Evolutionary conservation across 2,888 invertebrate genomes (phyloP).

Genomic region (Rotaria socialis): DNA sequence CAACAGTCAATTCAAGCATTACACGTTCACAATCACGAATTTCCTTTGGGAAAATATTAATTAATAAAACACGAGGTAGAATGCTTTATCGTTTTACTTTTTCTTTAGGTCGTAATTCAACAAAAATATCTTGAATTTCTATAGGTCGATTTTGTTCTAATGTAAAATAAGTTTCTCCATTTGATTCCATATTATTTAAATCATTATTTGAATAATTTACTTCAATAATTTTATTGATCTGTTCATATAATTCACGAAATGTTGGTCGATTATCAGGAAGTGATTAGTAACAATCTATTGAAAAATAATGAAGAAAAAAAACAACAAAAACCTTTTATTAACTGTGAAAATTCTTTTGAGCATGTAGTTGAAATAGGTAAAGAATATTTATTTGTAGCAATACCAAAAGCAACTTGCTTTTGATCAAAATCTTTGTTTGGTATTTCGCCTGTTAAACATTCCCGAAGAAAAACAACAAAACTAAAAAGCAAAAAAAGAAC

Average conservation of each 20-base stretch:
- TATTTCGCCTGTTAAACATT: slow-evolving; percentile 87
- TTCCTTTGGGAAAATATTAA: slow-evolving; percentile 10
- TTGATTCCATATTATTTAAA: slow-evolving; percentile 83
- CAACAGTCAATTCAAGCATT: not conserved
- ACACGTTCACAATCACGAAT: slow-evolving; percentile 16
- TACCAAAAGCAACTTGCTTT: slow-evolving; percentile 87
- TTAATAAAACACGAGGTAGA: no score
- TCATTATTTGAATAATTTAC: slow-evolving; percentile 78
- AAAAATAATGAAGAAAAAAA: slow-evolving; percentile 10
- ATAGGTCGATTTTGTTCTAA: slow-evolving; percentile 90
- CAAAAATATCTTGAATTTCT: slow-evolving; percentile 87
- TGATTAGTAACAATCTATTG: slow-evolving; percentile 86
- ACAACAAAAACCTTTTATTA: slow-evolving; percentile 78
- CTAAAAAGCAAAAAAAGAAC: slow-evolving; percentile 59
- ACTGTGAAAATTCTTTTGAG: slow-evolving; percentile 79
- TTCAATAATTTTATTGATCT: slow-evolving; percentile 76
- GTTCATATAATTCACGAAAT: slow-evolving; percentile 77
- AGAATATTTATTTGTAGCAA: slow-evolving; percentile 88
- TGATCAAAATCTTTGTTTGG: slow-evolving; percentile 92
- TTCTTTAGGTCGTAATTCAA: slow-evolving; percentile 85
- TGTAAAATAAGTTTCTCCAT: slow-evolving; percentile 87
- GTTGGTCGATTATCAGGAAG: slow-evolving; percentile 83
- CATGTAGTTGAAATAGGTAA: slow-evolving; percentile 92
- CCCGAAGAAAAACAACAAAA: slow-evolving; percentile 92
- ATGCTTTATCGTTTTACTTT: slow-evolving; percentile 85